These are phyloP conservation scores for Macropodus opercularis DNA, from an alignment of 2,797 vertebrate genomes.

Conservation along the genomic window DNA sequence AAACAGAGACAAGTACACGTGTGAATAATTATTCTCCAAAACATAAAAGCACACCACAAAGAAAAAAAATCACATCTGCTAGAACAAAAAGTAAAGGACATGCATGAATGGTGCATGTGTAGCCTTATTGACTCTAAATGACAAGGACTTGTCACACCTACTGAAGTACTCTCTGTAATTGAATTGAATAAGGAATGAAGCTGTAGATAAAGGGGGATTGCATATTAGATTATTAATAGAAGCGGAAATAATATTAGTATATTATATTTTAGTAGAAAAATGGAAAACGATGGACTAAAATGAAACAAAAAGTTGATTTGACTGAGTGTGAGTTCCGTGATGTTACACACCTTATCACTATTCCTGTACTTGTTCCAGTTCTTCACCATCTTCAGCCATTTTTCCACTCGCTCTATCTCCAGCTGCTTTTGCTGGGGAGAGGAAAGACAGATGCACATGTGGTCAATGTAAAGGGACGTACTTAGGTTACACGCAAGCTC, in stretches of 20 bases:
- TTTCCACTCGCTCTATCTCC: slow-evolving; percentile 88
- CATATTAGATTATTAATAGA: slow-evolving; percentile 46
- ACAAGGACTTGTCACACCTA: slow-evolving; percentile 20
- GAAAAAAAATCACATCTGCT: slow-evolving; percentile 7
- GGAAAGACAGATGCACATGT: slow-evolving; percentile 13
- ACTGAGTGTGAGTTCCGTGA: background rate
- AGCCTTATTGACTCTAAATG: slow-evolving; percentile 14
- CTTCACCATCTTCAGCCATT: slow-evolving; percentile 94
- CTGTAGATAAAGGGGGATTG: slow-evolving; percentile 35
- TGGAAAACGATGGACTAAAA: slow-evolving; percentile 26
- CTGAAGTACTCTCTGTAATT: slow-evolving; percentile 13
- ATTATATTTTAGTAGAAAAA: slow-evolving; percentile 14
- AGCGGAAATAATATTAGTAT: slow-evolving; percentile 47
- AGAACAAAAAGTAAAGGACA: too few species aligned
- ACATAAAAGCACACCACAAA: slow-evolving; percentile 20
- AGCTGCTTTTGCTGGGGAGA: slow-evolving; percentile 86
- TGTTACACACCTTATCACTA: slow-evolving; percentile 83
- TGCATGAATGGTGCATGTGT: background rate
- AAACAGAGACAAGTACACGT: slow-evolving; percentile 27
- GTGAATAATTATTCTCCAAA: background rate
- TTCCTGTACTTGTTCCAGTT: slow-evolving; percentile 90
- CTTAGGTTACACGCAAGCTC: background rate
- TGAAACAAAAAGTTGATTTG: slow-evolving; percentile 2
- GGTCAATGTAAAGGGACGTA: background rate
- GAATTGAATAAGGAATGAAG: slow-evolving; percentile 20